These are phyloP conservation scores for Schizopygopsis malacanthus DNA, from an alignment of 2,797 vertebrate species.

Conservation along the genomic window DNA sequence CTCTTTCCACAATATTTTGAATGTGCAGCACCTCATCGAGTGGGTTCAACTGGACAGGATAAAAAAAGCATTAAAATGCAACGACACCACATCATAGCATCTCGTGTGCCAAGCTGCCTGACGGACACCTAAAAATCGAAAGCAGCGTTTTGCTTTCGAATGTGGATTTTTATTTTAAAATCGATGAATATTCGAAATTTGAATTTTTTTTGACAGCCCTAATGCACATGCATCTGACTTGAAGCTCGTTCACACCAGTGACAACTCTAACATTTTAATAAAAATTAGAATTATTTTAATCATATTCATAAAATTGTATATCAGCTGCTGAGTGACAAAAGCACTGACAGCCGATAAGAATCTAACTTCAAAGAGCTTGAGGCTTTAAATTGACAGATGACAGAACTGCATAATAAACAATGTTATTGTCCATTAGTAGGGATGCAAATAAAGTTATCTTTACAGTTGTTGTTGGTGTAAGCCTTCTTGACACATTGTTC, in stretches of 20 bases:
- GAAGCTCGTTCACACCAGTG: neutral
- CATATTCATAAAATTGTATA: neutral
- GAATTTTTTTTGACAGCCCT: neutral
- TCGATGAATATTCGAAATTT: no score
- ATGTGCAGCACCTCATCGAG: no score
- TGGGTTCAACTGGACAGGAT: no score
- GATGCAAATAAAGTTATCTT: neutral
- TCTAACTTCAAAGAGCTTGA: neutral
- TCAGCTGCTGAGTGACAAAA: neutral
- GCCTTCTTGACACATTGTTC: neutral
- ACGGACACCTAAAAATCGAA: no score
- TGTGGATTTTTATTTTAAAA: no score
- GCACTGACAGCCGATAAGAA: neutral
- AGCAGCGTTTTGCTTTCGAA: no score
- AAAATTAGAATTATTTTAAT: no score
- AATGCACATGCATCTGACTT: neutral
- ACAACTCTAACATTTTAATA: neutral
- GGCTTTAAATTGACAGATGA: neutral
- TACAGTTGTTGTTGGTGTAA: neutral
- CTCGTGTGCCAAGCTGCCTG: no score
- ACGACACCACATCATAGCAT: no score
- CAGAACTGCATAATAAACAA: neutral
- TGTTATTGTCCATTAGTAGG: neutral
- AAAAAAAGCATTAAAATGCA: no score
- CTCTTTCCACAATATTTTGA: no score